Percentiles rank a stretch among this genome's conserved stretches.
Evolutionary conservation across 2,113 vertebrate genomes (phyloP).

Genomic region (Ceyx melanurus): DNA sequence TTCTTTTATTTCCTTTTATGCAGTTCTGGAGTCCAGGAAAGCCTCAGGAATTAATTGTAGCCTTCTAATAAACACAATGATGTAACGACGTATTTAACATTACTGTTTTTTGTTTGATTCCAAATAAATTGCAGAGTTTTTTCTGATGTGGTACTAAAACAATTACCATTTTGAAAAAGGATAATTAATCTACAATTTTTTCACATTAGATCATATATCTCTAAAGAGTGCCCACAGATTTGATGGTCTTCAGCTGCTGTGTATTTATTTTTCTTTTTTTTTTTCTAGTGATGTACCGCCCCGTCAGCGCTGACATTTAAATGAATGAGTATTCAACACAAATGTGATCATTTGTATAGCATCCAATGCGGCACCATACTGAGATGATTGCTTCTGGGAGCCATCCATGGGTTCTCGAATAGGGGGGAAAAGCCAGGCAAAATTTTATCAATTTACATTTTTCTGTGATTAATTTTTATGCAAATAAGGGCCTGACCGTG

Average conservation of each 20-base stretch:
- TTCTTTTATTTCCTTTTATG: conserved; percentile 74
- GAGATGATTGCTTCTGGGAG: conserved; percentile 95
- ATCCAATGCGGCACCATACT: conserved; percentile 87
- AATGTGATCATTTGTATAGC: conserved; percentile 92
- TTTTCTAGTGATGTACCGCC: conserved; percentile 77
- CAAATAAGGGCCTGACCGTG: conserved; percentile 85
- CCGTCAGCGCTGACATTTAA: conserved; percentile 97
- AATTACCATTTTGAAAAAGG: conserved; percentile 88
- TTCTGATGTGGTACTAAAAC: conserved; percentile 86
- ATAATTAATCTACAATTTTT: conserved; percentile 92
- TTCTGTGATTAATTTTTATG: conserved; percentile 94
- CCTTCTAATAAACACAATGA: conserved; percentile 83
- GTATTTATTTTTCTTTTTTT: conserved; percentile 82
- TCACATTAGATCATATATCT: conserved; percentile 89
- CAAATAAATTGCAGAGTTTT: conserved; percentile 88
- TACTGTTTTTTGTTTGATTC: conserved; percentile 80
- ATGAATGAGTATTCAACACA: conserved; percentile 95
- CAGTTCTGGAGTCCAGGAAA: conserved; percentile 64
- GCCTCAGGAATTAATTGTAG: conserved; percentile 80
- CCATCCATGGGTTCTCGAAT: conserved; percentile 79
- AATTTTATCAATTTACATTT: conserved; percentile 93
- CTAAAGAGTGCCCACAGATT: conserved; percentile 77
- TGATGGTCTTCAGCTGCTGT: conserved; percentile 83
- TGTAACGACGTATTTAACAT: conserved; percentile 82
- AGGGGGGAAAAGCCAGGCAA: conserved; percentile 83